These are phyloP conservation scores for Solenopsis fugax DNA, from an alignment of 1,140 invertebrate genomes.

Conservation along the genomic window DNA sequence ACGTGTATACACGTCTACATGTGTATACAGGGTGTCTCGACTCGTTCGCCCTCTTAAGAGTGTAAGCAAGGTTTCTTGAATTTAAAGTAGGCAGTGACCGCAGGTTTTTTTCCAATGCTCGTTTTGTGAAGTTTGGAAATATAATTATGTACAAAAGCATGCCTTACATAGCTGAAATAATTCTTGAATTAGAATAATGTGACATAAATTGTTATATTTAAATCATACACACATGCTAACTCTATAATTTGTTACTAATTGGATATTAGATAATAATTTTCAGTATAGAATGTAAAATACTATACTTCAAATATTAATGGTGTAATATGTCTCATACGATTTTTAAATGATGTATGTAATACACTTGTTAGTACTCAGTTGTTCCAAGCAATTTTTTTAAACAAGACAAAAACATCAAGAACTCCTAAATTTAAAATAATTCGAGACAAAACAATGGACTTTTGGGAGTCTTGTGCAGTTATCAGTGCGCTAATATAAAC, in stretches of 20 bases:
- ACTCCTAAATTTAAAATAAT: too few species aligned
- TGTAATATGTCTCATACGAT: background rate
- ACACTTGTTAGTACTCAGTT: background rate
- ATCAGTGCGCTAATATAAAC: too few species aligned
- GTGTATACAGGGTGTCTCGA: conserved; percentile 44
- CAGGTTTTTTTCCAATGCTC: background rate
- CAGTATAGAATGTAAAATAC: background rate
- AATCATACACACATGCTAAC: background rate
- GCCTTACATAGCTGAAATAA: background rate
- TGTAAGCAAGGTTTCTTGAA: background rate
- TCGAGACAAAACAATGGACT: too few species aligned
- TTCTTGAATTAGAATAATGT: background rate
- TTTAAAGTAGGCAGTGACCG: background rate
- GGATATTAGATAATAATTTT: conserved; percentile 2
- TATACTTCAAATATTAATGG: background rate
- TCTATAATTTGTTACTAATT: background rate
- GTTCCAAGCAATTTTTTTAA: background rate
- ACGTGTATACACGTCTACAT: conserved; percentile 64
- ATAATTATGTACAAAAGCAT: background rate
- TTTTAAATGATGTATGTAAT: background rate
- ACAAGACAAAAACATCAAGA: too few species aligned
- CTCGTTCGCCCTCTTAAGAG: background rate
- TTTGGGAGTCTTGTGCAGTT: too few species aligned
- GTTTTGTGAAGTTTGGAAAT: background rate
- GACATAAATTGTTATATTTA: background rate